phyloP scores from a whole-genome alignment of 2,888 invertebrate genomes.

The Noctua comes region DNA sequence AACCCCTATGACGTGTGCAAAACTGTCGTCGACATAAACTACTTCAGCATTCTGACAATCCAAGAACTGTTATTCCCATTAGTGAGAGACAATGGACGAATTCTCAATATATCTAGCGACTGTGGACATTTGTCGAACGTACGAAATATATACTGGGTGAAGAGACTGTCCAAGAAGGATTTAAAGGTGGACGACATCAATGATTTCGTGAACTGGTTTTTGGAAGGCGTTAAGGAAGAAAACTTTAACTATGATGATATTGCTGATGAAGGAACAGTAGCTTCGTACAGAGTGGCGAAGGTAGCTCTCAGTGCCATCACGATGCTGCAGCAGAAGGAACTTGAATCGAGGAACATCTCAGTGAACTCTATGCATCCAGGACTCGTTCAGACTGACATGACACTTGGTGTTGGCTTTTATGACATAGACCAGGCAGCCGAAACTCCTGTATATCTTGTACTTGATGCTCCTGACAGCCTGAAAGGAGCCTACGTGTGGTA shows the following conservation, averaged over 20 bases:
- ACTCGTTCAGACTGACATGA: constrained; percentile 94
- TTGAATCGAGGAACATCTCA: constrained; percentile 89
- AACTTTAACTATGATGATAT: constrained; percentile 75
- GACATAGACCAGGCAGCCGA: constrained; percentile 90
- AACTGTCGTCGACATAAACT: constrained; percentile 92
- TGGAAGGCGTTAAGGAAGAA: constrained; percentile 81
- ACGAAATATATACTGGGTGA: constrained; percentile 83
- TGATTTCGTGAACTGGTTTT: constrained; percentile 91
- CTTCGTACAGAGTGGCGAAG: constrained; percentile 93
- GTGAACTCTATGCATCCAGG: constrained; percentile 93
- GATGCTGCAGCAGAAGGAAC: constrained; percentile 91
- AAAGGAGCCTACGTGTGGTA: constrained; percentile 92
- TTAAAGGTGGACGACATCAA: constrained; percentile 78
- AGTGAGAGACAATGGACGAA: constrained; percentile 92
- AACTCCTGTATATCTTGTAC: constrained; percentile 89
- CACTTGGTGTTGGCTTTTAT: constrained; percentile 90
- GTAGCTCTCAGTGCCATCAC: constrained; percentile 93
- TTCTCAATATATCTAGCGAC: constrained; percentile 93
- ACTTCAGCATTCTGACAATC: constrained; percentile 90
- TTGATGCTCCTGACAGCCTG: constrained; percentile 87
- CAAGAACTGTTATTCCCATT: constrained; percentile 93
- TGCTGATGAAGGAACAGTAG: constrained; percentile 88
- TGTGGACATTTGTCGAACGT: constrained; percentile 91
- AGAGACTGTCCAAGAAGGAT: constrained; percentile 75
- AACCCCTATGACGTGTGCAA: constrained; percentile 84